These are phyloP conservation scores for Leucosticte australis DNA, from an alignment of 2,113 vertebrate genomes.

Conservation along the genomic window DNA sequence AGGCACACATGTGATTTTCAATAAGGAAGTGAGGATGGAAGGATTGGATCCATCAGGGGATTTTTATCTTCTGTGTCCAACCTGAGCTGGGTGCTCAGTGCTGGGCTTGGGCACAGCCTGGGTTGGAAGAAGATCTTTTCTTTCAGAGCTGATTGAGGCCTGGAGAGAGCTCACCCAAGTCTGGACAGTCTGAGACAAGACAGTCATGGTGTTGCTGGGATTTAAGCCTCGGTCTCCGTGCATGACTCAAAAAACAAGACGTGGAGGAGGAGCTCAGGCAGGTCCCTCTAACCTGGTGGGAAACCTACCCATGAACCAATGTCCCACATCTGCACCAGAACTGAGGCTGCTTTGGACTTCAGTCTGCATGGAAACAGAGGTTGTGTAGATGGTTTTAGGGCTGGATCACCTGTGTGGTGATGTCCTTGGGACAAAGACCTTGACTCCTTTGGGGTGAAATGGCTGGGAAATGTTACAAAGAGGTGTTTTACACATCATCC, in stretches of 20 bases:
- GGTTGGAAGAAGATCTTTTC: not conserved
- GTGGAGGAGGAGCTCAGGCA: not conserved
- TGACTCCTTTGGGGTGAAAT: not conserved
- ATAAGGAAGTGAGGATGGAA: not conserved
- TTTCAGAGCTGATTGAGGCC: not conserved
- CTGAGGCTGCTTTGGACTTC: not conserved
- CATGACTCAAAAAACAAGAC: not conserved
- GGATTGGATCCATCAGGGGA: not conserved
- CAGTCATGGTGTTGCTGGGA: not conserved
- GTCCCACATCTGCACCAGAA: not conserved
- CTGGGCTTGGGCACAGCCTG: not conserved
- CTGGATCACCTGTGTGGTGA: not conserved
- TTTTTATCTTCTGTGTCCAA: not conserved
- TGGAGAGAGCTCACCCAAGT: not conserved
- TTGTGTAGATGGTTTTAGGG: not conserved
- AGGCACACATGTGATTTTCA: not conserved
- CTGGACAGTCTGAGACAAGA: not conserved
- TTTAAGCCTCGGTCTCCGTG: fast-evolving
- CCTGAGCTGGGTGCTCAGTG: fast-evolving
- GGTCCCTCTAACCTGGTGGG: not conserved
- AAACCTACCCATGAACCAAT: fast-evolving
- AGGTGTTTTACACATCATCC: not conserved
- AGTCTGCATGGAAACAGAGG: not conserved
- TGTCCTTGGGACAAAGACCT: not conserved
- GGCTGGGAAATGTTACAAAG: not conserved